Conservation (phyloP, 2,113 vertebrate species). For the Pan paniscus region DNA sequence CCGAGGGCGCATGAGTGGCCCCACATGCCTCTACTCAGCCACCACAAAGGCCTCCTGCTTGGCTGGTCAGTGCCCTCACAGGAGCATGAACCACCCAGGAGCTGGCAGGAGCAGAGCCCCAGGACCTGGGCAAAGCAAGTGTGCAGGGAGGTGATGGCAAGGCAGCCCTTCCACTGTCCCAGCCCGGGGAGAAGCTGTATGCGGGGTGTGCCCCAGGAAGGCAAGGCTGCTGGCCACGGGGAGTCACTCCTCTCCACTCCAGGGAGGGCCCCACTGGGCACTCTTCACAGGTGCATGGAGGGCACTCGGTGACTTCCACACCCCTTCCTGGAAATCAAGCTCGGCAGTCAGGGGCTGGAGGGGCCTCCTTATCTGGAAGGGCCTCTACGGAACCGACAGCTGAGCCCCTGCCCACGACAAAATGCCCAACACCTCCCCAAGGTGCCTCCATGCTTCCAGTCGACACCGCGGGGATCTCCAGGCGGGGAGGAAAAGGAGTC, state of each 20-base stretch:
- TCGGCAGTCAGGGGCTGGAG: not conserved
- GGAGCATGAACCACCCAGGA: not conserved
- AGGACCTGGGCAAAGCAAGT: not conserved
- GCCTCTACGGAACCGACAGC: not conserved
- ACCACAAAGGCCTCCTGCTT: not conserved
- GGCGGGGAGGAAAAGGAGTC: not conserved
- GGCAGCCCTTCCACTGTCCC: not conserved
- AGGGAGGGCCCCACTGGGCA: too few species aligned
- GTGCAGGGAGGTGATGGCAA: not conserved
- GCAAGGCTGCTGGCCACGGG: not conserved
- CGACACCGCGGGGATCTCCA: too few species aligned
- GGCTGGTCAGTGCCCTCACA: not conserved
- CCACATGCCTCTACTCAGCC: not conserved
- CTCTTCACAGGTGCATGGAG: not conserved
- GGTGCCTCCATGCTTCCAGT: not conserved
- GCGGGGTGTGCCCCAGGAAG: not conserved
- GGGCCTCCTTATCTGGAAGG: not conserved
- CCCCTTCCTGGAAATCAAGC: not conserved
- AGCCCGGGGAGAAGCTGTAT: too few species aligned
- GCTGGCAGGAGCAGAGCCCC: fast-evolving
- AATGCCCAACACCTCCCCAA: too few species aligned
- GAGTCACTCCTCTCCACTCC: not conserved
- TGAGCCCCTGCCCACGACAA: fast-evolving
- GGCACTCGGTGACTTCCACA: fast-evolving
- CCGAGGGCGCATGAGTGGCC: not conserved